These are phyloP conservation scores for Botia almorhae DNA, from an alignment of 2,797 vertebrate species.

Conservation along the genomic window DNA sequence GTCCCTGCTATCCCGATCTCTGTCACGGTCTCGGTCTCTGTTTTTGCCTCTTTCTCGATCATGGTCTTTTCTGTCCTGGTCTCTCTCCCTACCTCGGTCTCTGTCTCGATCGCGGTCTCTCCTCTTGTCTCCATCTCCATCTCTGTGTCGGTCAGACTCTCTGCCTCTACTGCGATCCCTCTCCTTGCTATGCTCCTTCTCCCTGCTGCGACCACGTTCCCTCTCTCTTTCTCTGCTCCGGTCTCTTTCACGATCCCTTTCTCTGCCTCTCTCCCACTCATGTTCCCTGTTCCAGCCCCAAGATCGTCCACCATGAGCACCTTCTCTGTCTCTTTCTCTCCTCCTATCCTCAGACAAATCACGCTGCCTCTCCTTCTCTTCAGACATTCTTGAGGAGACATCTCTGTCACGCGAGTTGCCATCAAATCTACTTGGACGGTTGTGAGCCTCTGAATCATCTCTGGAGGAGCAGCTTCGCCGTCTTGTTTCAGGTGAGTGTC, in stretches of 20 bases:
- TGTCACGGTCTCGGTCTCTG: slow-evolving; percentile 65
- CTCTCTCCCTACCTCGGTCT: slow-evolving; percentile 57
- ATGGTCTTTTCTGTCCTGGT: slow-evolving; percentile 61
- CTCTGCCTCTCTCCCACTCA: slow-evolving; percentile 74
- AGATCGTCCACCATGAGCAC: slow-evolving; percentile 70
- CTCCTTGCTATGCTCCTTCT: slow-evolving; percentile 63
- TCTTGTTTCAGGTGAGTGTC: slow-evolving; percentile 79
- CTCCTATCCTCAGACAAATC: slow-evolving; percentile 85
- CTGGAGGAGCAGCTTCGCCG: slow-evolving; percentile 77
- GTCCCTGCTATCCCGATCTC: slow-evolving; percentile 64
- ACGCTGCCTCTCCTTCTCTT: slow-evolving; percentile 81
- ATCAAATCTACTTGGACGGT: slow-evolving; percentile 85
- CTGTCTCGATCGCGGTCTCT: slow-evolving; percentile 64
- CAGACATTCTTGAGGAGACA: slow-evolving; percentile 71
- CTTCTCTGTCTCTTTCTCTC: slow-evolving; percentile 87
- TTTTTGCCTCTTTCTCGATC: slow-evolving; percentile 62
- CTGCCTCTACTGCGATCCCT: slow-evolving; percentile 54
- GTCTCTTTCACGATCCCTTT: slow-evolving; percentile 57
- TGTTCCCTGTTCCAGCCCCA: slow-evolving; percentile 89
- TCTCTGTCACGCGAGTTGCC: slow-evolving; percentile 79
- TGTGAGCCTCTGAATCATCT: slow-evolving; percentile 83
- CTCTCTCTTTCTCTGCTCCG: slow-evolving; percentile 32
- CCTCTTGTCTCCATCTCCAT: slow-evolving; percentile 64
- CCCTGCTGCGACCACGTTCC: slow-evolving; percentile 58
- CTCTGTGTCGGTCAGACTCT: slow-evolving; percentile 37